Conservation (phyloP, 2,888 invertebrate genomes). For the Conomelus anceps region DNA sequence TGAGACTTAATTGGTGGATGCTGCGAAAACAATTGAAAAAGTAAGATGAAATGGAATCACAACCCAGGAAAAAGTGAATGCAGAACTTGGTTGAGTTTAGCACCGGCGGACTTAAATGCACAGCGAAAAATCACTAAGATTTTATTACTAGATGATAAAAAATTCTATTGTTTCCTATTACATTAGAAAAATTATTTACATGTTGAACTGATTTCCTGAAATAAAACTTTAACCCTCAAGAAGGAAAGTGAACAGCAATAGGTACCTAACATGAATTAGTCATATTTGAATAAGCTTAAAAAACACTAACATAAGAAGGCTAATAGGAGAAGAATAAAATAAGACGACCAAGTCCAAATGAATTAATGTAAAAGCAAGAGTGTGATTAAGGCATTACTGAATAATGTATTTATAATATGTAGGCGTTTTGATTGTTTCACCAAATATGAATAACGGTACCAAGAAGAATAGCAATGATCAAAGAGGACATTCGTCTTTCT, state of each 20-base stretch:
- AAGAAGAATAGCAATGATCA: too few species aligned
- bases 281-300: not conserved
- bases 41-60: not conserved
- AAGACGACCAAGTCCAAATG: not conserved
- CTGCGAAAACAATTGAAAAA: not conserved
- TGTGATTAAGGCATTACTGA: not conserved
- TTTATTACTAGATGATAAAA: not conserved
- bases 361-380: not conserved
- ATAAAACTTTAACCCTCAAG: not conserved
- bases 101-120: not conserved
- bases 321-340: too few species aligned
- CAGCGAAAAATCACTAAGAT: not conserved
- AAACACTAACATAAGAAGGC: too few species aligned
- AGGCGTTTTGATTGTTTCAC: too few species aligned
- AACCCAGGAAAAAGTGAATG: conserved; percentile 4
- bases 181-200: not conserved
- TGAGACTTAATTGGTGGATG: not conserved
- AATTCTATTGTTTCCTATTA: not conserved
- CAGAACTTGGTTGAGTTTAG: conserved; percentile 11
- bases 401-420: not conserved
- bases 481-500: too few species aligned
- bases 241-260: not conserved
- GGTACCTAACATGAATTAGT: not conserved
- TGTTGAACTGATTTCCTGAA: not conserved
- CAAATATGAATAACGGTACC: too few species aligned